Percentiles rank a stretch among this genome's conserved stretches.
Evolutionary conservation across 2,888 invertebrate genomes (phyloP).

Genomic region (Aspidapion aeneum): DNA sequence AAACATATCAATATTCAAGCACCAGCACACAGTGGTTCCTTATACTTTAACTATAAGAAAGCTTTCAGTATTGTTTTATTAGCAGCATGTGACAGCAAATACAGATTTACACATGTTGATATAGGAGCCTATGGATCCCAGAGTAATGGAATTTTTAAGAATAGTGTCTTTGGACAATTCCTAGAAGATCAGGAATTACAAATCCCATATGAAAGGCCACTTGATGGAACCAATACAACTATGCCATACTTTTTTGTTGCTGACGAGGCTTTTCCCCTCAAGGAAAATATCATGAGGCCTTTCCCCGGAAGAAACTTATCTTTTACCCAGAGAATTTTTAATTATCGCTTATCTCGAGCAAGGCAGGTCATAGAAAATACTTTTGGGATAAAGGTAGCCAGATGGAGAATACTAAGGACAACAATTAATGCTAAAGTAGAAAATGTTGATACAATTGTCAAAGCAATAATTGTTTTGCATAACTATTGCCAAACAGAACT

Average conservation of each 20-base stretch:
- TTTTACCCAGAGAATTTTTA: background rate
- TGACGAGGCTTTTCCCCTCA: slow-evolving; percentile 17
- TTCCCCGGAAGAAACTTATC: background rate
- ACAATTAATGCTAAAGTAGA: no score
- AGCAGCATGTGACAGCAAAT: slow-evolving; percentile 15
- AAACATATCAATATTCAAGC: slow-evolving; percentile 16
- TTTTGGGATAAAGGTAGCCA: no score
- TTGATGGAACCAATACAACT: background rate
- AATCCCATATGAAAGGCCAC: background rate
- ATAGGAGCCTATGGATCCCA: slow-evolving; percentile 21
- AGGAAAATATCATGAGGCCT: background rate
- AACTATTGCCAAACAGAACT: no score
- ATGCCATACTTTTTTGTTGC: slow-evolving; percentile 18
- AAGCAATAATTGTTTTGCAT: no score
- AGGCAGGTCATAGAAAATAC: no score
- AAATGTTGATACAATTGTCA: no score
- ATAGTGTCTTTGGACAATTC: slow-evolving; percentile 15
- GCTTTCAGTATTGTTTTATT: slow-evolving; percentile 22
- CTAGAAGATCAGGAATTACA: background rate
- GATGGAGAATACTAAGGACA: no score
- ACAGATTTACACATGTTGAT: slow-evolving; percentile 18
- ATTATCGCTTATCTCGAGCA: background rate
- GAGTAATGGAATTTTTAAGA: slow-evolving; percentile 18
- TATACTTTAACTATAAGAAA: slow-evolving; percentile 25
- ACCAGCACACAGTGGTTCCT: slow-evolving; percentile 25